These are phyloP conservation scores for Lateolabrax maculatus DNA, from an alignment of 2,797 vertebrate genomes.

Conservation along the genomic window DNA sequence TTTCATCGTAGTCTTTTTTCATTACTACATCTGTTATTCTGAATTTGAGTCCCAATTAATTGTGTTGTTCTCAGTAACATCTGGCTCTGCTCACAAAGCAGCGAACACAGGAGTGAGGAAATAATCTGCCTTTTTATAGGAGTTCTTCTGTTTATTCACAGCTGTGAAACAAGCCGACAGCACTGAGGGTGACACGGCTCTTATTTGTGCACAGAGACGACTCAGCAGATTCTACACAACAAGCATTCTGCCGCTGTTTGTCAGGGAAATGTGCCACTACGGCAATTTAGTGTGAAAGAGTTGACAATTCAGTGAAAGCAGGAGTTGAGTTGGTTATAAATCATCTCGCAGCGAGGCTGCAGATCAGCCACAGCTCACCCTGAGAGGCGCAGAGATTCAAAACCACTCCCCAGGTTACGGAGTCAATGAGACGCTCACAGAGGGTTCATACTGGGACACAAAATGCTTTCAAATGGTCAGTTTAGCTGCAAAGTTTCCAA, in stretches of 20 bases:
- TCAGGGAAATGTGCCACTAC: slow-evolving; percentile 8
- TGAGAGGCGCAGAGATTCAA: neutral
- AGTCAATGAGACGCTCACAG: neutral
- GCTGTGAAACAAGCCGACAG: slow-evolving; percentile 43
- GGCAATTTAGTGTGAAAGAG: slow-evolving; percentile 30
- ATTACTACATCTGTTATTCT: neutral
- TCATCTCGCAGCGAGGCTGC: slow-evolving; percentile 20
- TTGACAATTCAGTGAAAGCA: slow-evolving; percentile 21
- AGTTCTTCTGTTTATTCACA: slow-evolving; percentile 2
- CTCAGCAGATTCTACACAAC: slow-evolving; percentile 41
- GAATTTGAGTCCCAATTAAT: neutral
- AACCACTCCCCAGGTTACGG: neutral
- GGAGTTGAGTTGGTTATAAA: slow-evolving; percentile 27
- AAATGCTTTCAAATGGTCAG: too few relatives aligned
- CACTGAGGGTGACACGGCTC: slow-evolving; percentile 51
- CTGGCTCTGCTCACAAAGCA: neutral
- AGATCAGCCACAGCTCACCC: neutral
- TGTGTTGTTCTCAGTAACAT: neutral
- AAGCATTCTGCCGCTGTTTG: neutral
- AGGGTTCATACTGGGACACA: neutral
- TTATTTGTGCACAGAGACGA: slow-evolving; percentile 36
- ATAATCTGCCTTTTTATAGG: slow-evolving; percentile 16
- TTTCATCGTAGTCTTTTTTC: neutral
- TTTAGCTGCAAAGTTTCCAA: too few relatives aligned
- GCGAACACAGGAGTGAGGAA: neutral